phyloP scores from a whole-genome alignment of 2,797 vertebrate genomes.

The Lacerta viridis region DNA sequence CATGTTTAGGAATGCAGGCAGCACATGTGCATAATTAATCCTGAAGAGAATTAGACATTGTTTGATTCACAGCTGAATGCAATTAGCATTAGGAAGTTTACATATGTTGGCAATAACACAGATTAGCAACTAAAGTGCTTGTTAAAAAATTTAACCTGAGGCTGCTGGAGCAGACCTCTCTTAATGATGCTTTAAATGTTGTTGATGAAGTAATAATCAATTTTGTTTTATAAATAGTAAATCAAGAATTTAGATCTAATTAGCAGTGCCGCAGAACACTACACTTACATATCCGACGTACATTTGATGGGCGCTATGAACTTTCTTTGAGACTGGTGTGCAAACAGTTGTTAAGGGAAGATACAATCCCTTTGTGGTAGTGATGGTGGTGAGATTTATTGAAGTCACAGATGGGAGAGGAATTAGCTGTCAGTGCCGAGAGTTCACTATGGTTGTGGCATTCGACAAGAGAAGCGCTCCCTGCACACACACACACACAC shows the following conservation, averaged over 20 bases:
- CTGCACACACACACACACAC: conserved; percentile 15
- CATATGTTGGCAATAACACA: conserved; percentile 91
- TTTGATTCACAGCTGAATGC: conserved; percentile 96
- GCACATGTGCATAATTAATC: conserved; percentile 97
- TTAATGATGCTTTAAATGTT: conserved; percentile 96
- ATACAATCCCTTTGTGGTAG: conserved; percentile 53
- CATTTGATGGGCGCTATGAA: conserved; percentile 77
- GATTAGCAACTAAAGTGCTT: conserved; percentile 91
- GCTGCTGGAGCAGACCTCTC: conserved; percentile 91
- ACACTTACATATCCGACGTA: conserved; percentile 84
- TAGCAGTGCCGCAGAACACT: conserved; percentile 87
- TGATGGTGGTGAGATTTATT: background rate
- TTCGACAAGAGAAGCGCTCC: conserved; percentile 58
- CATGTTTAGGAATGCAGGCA: conserved; percentile 93
- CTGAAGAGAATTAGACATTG: conserved; percentile 98
- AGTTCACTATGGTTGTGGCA: conserved; percentile 51
- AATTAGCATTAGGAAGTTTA: conserved; percentile 95
- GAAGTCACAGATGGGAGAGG: conserved; percentile 55
- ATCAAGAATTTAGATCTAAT: conserved; percentile 91
- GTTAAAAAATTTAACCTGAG: conserved; percentile 95
- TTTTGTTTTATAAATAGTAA: conserved; percentile 92
- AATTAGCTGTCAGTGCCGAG: conserved; percentile 60
- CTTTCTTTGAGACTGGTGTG: conserved; percentile 76
- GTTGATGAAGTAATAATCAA: conserved; percentile 96
- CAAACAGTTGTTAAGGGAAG: conserved; percentile 76